Evolutionary conservation across 2,113 vertebrate genomes (phyloP).

Genomic region (Polypterus senegalus): DNA sequence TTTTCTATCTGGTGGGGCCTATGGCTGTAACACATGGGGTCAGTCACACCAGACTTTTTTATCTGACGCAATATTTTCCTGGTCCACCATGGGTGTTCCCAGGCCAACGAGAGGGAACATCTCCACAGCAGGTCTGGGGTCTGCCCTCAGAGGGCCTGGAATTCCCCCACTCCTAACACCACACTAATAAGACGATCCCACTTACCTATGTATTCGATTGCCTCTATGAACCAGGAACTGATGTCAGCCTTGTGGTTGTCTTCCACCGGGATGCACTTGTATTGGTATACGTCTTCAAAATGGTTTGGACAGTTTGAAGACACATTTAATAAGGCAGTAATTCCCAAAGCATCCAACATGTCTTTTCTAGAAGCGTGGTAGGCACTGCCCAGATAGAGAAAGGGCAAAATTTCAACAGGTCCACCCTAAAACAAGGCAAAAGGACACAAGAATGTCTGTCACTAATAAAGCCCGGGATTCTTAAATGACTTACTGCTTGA

Average conservation of each 20-base stretch:
- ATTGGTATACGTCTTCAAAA: constrained; percentile 86
- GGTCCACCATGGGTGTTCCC: no score
- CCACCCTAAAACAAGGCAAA: constrained; percentile 58
- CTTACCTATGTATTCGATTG: constrained; percentile 94
- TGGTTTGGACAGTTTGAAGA: constrained; percentile 95
- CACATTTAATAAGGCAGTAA: constrained; percentile 89
- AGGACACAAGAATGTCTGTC: no score
- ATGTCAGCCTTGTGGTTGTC: constrained; percentile 98
- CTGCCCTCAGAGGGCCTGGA: no score
- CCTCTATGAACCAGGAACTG: constrained; percentile 96
- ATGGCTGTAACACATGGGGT: no score
- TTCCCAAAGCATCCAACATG: constrained; percentile 78
- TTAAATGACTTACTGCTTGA: no score
- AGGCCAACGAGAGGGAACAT: no score
- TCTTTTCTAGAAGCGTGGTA: constrained; percentile 91
- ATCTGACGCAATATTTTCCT: no score
- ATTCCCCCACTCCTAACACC: no score
- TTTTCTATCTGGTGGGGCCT: no score
- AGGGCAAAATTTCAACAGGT: constrained; percentile 91
- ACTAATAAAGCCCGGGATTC: no score
- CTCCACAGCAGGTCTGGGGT: no score
- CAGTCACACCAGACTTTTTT: no score
- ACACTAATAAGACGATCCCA: neutral
- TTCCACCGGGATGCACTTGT: constrained; percentile 93
- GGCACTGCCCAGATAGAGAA: constrained; percentile 90